phyloP scores from a whole-genome alignment of 2,113 vertebrate genomes.

The Rhabdornis inornatus region DNA sequence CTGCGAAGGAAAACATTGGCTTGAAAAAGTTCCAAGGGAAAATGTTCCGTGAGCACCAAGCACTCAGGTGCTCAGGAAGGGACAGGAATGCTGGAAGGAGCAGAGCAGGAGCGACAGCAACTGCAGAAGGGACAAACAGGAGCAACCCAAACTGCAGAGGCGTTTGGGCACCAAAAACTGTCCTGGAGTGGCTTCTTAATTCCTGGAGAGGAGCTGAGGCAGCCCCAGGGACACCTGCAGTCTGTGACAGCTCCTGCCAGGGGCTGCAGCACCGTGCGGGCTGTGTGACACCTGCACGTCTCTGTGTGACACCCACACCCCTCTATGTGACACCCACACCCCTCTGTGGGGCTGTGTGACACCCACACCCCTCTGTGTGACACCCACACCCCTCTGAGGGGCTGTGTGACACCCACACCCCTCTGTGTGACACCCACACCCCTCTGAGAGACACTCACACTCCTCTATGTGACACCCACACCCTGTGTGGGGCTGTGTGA shows the following conservation, averaged over 20 bases:
- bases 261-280: fast-evolving
- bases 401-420: no score
- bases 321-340: no score
- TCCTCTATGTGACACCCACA: fast-evolving
- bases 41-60: fast-evolving
- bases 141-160: fast-evolving
- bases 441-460: background rate
- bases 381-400: no score
- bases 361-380: no score
- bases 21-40: background rate
- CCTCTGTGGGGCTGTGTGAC: no score
- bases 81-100: background rate
- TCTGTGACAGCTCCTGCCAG: background rate
- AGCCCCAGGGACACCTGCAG: background rate
- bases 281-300: fast-evolving
- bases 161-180: background rate
- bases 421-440: no score
- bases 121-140: background rate
- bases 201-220: background rate
- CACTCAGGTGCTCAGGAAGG: background rate
- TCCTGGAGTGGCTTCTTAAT: background rate
- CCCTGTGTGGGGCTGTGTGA: no score
- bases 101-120: background rate
- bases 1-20: background rate
- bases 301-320: background rate